These are phyloP conservation scores for Apamea crenata DNA, from an alignment of 2,888 invertebrate species.

Conservation along the genomic window DNA sequence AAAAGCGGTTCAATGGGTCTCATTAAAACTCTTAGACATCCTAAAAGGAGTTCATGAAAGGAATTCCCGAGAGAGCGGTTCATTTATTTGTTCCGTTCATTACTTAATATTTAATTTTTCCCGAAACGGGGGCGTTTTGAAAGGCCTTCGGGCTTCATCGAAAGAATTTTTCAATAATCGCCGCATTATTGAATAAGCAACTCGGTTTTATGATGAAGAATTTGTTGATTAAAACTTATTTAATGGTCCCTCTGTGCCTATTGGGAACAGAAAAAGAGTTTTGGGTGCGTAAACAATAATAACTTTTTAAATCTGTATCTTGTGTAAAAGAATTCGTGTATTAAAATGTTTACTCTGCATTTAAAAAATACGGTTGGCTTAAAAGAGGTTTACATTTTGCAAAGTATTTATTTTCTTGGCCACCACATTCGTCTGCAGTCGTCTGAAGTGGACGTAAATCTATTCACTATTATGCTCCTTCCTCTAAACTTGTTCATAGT, in stretches of 20 bases:
- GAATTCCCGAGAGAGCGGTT: slow-evolving; percentile 76
- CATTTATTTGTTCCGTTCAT: slow-evolving; percentile 84
- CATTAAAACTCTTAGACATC: slow-evolving; percentile 85
- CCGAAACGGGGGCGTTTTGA: slow-evolving; percentile 67
- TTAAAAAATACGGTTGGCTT: neutral
- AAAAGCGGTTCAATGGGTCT: slow-evolving; percentile 83
- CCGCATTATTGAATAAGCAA: slow-evolving; percentile 81
- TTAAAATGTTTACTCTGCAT: neutral
- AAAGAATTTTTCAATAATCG: slow-evolving; percentile 84
- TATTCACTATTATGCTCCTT: neutral
- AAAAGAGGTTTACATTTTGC: neutral
- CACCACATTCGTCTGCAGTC: neutral
- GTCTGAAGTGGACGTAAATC: neutral
- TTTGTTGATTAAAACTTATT: slow-evolving; percentile 80
- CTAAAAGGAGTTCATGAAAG: slow-evolving; percentile 80
- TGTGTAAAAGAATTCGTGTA: neutral
- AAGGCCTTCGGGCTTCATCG: slow-evolving; percentile 70
- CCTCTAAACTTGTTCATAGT: neutral
- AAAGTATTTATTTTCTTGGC: neutral
- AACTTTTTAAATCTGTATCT: slow-evolving; percentile 14
- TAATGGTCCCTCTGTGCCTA: slow-evolving; percentile 48
- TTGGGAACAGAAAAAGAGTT: slow-evolving; percentile 49
- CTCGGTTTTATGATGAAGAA: slow-evolving; percentile 78
- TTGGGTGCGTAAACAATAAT: slow-evolving; percentile 40
- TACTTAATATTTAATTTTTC: slow-evolving; percentile 81